phyloP scores from a whole-genome alignment of 1,140 invertebrate genomes.

The Brachionus plicatilis region DNA sequence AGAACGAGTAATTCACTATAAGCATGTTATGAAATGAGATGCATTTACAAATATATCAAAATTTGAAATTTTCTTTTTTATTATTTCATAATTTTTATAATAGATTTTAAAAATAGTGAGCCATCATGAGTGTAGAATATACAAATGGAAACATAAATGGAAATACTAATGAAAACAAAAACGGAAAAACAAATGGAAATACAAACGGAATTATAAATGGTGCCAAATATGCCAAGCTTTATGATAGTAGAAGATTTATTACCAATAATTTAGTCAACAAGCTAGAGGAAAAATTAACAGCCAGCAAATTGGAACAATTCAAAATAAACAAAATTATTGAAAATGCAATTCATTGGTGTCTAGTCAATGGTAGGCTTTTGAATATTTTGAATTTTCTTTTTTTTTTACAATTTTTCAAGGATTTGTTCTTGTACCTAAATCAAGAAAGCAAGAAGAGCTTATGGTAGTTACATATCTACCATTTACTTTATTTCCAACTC shows the following conservation, averaged over 20 bases:
- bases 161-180: too few relatives aligned
- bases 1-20: background rate
- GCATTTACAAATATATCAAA: background rate
- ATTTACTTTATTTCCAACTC: slow-evolving; percentile 37
- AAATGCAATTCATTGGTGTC: slow-evolving; percentile 36
- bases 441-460: background rate
- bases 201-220: background rate
- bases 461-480: slow-evolving; percentile 29
- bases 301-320: background rate
- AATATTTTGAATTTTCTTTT: background rate
- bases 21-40: background rate
- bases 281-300: background rate
- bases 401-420: background rate
- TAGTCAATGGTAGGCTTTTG: slow-evolving; percentile 13
- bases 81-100: background rate
- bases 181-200: background rate
- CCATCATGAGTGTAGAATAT: background rate
- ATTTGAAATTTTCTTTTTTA: background rate
- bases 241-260: background rate
- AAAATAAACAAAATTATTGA: slow-evolving; percentile 30
- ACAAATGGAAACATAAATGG: background rate
- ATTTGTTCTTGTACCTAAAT: slow-evolving; percentile 34
- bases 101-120: background rate
- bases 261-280: background rate
- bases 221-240: background rate